Percentiles rank a stretch among this genome's conserved stretches.
These are phyloP conservation scores for Cherax quadricarinatus DNA, from an alignment of 1,140 invertebrate genomes.

Conservation along the genomic window DNA sequence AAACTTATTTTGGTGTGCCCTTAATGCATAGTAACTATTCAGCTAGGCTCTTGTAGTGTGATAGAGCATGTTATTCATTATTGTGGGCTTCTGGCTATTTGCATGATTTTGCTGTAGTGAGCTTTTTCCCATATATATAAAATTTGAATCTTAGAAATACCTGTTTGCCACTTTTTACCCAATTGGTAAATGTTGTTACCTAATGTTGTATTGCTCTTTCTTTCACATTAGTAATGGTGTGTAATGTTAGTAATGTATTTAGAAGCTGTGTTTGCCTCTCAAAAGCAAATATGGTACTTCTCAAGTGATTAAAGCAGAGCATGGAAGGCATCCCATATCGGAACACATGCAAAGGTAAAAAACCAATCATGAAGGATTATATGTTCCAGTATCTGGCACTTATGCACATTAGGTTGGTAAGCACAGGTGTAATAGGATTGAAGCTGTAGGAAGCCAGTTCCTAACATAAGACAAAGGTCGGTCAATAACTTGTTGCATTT, in stretches of 20 bases:
- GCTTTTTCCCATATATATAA: slow-evolving; percentile 70
- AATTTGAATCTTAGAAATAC: slow-evolving; percentile 67
- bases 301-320: slow-evolving; percentile 54
- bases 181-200: slow-evolving; percentile 68
- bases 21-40: slow-evolving; percentile 69
- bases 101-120: slow-evolving; percentile 72
- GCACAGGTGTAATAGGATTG: slow-evolving; percentile 11
- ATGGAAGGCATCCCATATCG: slow-evolving; percentile 41
- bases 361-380: slow-evolving; percentile 1
- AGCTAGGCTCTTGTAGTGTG: slow-evolving; percentile 69
- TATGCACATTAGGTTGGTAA: background rate
- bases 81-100: slow-evolving; percentile 67
- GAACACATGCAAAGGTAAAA: background rate
- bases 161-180: slow-evolving; percentile 70
- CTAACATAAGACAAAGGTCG: background rate
- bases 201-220: slow-evolving; percentile 67
- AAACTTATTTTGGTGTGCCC: slow-evolving; percentile 68
- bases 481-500: background rate
- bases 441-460: background rate
- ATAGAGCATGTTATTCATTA: slow-evolving; percentile 69
- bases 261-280: slow-evolving; percentile 56
- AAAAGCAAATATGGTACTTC: slow-evolving; percentile 31
- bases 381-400: slow-evolving; percentile 17
- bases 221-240: slow-evolving; percentile 68
- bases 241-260: slow-evolving; percentile 60